Evolutionary conservation across 2,888 invertebrate genomes (phyloP), one percentile per base, ranked within the genome.

Genomic region (Drosophila paranaensis): DNA sequence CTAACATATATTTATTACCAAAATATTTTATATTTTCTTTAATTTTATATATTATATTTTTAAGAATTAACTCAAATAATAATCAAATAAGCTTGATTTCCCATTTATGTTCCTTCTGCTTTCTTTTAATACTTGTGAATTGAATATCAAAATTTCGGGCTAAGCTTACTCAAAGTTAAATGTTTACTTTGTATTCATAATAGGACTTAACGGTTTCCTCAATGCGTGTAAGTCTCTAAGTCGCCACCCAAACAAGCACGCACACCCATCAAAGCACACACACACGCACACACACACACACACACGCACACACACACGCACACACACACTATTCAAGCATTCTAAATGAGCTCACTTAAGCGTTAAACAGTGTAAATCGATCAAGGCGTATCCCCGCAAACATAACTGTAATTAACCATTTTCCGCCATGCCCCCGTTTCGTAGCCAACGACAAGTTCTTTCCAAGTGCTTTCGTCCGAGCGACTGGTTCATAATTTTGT

Each of bases 361-460:
- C 88, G 84, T 88, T 84, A 84, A 84, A 82, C 69, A 72, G 69
- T 70, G 73, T 81, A 87, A 83, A 83, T 83, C 82, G 82, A 87
- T 83, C 82, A 85, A 82, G 83, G 88, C 83, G 85, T 84, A 82
- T 71, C 67, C 82, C 82, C 69, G 60, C 77, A 69, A 73, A 71
- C 60, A 80, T 85, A 81, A 88, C 85, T 81, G 82, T 88, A 84
- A 84, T 84, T 84, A 84, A 88, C 82, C 82, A 79, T 79, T 78
- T 78, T 76, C 69, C 74, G 56, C 45, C 54, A 61, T 67, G 54
- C 58, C 60, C 39, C 62, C 42, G 2, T 27, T 63, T 37, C 43
- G 42, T 25, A 51, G 27, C 11, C 25, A 60, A 48, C 58, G 64
- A 40, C 57, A 71, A 69, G 56, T 70, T 69, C 63, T 69, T 80